A percentile compares a stretch with the other conserved stretches of the same genome.
Conservation (phyloP, 2,797 vertebrate species). For the Telmatherina bonti region DNA sequence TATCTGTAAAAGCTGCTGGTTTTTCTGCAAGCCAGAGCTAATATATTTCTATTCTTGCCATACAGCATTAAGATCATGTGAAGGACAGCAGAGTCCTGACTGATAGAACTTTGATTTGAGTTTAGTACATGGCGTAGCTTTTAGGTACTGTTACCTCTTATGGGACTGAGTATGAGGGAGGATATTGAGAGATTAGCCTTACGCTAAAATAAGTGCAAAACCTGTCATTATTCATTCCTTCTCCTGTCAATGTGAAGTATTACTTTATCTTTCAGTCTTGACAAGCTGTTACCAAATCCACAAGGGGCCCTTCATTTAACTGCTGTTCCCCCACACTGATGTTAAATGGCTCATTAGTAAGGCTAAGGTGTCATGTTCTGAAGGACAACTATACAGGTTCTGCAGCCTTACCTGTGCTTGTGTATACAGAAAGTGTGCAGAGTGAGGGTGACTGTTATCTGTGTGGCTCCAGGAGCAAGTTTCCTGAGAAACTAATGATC, state of each 20-base stretch:
- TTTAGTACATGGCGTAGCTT: constrained; percentile 34
- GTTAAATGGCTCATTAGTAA: constrained; percentile 80
- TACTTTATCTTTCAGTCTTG: constrained; percentile 67
- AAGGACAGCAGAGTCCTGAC: constrained; percentile 23
- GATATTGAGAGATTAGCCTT: constrained; percentile 70
- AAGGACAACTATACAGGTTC: constrained; percentile 75
- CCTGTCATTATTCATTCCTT: constrained; percentile 76
- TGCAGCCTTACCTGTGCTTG: constrained; percentile 60
- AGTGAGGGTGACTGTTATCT: constrained; percentile 42
- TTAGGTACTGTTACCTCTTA: constrained; percentile 23
- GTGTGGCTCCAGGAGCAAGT: constrained; percentile 11
- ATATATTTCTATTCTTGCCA: too few relatives aligned
- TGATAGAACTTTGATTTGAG: constrained; percentile 50
- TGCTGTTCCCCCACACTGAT: constrained; percentile 61
- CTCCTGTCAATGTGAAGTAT: constrained; percentile 78
- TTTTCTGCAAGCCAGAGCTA: too few relatives aligned
- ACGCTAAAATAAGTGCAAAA: constrained; percentile 55
- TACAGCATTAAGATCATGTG: too few relatives aligned
- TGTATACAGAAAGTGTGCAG: constrained; percentile 51
- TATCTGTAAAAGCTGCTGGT: too few relatives aligned
- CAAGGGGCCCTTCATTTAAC: constrained; percentile 67
- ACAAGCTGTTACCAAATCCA: constrained; percentile 69
- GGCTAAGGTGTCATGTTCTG: constrained; percentile 67
- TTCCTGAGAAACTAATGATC: constrained; percentile 20
- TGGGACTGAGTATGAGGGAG: constrained; percentile 34